Conservation (phyloP, 1,140 invertebrate species). For the Cydia splendana region DNA sequence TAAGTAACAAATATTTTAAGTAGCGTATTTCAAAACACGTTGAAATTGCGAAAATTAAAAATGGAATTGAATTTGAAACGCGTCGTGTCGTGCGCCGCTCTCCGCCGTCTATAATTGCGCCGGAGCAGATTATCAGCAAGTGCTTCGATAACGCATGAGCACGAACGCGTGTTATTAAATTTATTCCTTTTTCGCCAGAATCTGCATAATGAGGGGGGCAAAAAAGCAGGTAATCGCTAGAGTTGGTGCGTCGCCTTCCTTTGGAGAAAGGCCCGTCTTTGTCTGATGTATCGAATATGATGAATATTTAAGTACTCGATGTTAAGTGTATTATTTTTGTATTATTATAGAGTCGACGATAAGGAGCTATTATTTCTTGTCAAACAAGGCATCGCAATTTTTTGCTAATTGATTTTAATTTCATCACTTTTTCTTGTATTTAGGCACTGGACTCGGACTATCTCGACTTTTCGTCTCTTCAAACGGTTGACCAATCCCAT, state of each 20-base stretch:
- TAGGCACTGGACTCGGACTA: background rate
- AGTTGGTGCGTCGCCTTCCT: constrained; percentile 60
- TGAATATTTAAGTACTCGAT: constrained; percentile 61
- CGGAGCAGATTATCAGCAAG: constrained; percentile 75
- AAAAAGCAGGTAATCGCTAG: constrained; percentile 73
- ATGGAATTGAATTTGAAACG: constrained; percentile 50
- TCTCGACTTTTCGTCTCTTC: background rate
- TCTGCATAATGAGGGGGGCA: constrained; percentile 76
- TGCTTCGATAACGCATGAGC: constrained; percentile 76
- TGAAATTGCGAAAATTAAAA: constrained; percentile 65
- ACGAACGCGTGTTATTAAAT: constrained; percentile 78
- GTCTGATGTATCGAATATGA: constrained; percentile 56
- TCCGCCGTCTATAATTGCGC: constrained; percentile 57
- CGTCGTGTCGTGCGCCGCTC: constrained; percentile 39
- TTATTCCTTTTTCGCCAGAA: constrained; percentile 76
- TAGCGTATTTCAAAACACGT: constrained; percentile 50
- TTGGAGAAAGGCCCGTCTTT: constrained; percentile 65
- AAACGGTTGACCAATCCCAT: background rate
- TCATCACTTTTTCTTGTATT: background rate
- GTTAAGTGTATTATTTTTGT: constrained; percentile 50
- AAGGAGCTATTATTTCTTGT: constrained; percentile 59
- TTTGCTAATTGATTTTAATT: constrained; percentile 21
- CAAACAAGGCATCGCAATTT: constrained; percentile 37
- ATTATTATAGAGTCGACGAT: constrained; percentile 53
- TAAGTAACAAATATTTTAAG: constrained; percentile 63